These are phyloP conservation scores for Medauroidea extradentata DNA, from an alignment of 1,140 invertebrate genomes.

Conservation along the genomic window DNA sequence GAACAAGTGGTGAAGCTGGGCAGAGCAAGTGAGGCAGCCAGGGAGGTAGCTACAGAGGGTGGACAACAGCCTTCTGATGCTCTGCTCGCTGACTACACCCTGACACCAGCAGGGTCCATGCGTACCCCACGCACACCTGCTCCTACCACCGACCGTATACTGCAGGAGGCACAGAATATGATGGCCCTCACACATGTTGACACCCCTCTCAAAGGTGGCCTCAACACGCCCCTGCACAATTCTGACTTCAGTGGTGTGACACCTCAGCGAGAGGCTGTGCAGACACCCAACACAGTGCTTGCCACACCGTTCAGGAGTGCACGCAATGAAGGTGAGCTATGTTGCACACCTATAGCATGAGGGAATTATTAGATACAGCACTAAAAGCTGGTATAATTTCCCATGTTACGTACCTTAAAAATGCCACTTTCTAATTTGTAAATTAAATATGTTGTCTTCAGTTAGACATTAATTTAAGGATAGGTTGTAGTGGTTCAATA, in stretches of 20 bases:
- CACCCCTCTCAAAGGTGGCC: slow-evolving; percentile 92
- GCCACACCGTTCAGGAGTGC: slow-evolving; percentile 83
- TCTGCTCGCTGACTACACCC: slow-evolving; percentile 86
- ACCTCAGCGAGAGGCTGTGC: slow-evolving; percentile 64
- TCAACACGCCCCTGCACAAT: slow-evolving; percentile 89
- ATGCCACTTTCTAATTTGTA: no score
- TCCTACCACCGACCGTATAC: slow-evolving; percentile 62
- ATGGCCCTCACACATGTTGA: slow-evolving; percentile 97
- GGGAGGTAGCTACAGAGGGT: slow-evolving; percentile 84
- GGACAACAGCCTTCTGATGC: slow-evolving; percentile 78
- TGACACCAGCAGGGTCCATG: slow-evolving; percentile 65
- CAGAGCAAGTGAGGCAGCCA: slow-evolving; percentile 87
- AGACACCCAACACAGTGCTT: slow-evolving; percentile 93
- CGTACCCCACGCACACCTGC: slow-evolving; percentile 87
- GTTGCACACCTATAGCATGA: no score
- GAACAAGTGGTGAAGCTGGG: slow-evolving; percentile 96
- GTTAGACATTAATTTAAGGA: no score
- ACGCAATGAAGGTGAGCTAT: slow-evolving; percentile 18
- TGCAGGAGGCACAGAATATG: slow-evolving; percentile 96
- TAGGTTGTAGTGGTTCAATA: no score
- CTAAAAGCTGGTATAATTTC: no score
- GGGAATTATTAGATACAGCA: no score
- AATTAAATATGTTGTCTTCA: no score
- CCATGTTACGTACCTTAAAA: no score
- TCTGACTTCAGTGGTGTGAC: slow-evolving; percentile 81